A percentile compares a stretch with the other conserved stretches of the same genome.
phyloP scores from a whole-genome alignment of 2,113 vertebrate species.

The Phaethornis superciliosus region DNA sequence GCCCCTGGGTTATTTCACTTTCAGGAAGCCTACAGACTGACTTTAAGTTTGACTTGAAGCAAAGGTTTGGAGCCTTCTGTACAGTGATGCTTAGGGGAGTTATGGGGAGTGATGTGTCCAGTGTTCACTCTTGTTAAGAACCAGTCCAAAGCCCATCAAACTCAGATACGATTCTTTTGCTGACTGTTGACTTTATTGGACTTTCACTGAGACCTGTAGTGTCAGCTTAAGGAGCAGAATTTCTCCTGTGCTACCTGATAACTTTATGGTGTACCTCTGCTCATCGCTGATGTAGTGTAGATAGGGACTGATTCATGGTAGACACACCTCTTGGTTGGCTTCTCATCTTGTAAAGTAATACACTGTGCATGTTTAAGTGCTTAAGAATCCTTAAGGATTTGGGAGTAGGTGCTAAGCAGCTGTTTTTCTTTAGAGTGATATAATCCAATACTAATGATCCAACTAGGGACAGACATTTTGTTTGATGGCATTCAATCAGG shows the following conservation, averaged over 20 bases:
- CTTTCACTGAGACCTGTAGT: background rate
- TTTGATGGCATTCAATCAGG: background rate
- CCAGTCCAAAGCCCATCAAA: background rate
- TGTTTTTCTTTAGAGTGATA: background rate
- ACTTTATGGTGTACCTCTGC: background rate
- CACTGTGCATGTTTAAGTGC: background rate
- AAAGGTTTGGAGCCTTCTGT: background rate
- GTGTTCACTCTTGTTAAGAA: rapidly evolving
- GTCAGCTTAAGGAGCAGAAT: background rate
- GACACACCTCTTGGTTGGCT: background rate
- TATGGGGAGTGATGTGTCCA: background rate
- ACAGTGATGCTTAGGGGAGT: rapidly evolving
- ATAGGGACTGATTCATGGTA: background rate
- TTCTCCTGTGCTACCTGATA: background rate
- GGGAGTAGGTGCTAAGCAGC: background rate
- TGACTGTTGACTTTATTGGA: background rate
- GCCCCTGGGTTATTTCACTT: background rate
- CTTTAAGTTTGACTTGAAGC: background rate
- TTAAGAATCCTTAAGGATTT: background rate
- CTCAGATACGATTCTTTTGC: background rate
- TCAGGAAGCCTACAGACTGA: background rate
- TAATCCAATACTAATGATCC: background rate
- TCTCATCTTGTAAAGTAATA: background rate
- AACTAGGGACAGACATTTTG: background rate
- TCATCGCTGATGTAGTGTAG: background rate